Conservation (phyloP, 2,888 invertebrate genomes). For the Noctua janthe region DNA sequence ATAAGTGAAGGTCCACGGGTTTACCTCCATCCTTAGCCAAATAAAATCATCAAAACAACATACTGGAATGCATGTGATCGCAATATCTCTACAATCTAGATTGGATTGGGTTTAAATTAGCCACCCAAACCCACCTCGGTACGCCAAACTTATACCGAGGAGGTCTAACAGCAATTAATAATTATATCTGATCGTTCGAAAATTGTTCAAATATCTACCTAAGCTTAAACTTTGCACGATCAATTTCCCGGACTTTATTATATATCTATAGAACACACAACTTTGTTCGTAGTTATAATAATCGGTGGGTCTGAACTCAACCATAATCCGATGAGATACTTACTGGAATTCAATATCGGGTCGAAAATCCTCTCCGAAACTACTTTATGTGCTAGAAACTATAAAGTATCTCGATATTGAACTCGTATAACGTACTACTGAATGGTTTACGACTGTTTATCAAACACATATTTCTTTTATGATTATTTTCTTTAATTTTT, state of each 20-base stretch:
- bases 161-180: conserved; percentile 31
- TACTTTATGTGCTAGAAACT: conserved; percentile 2
- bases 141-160: conserved; percentile 2
- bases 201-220: conserved; percentile 13
- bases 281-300: conserved; percentile 26
- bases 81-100: conserved; percentile 3
- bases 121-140: background rate
- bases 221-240: conserved; percentile 32
- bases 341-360: conserved; percentile 38
- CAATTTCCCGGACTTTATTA: conserved; percentile 24
- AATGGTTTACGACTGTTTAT: conserved; percentile 23
- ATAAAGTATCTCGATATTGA: conserved; percentile 34
- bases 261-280: conserved; percentile 20
- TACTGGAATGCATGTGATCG: background rate
- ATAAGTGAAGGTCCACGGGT: background rate
- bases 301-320: background rate
- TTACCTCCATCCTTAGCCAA: background rate
- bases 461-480: conserved; percentile 17
- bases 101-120: background rate
- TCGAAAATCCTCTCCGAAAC: conserved; percentile 27
- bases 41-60: background rate
- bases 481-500: conserved; percentile 11
- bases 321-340: conserved; percentile 14
- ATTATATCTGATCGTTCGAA: conserved; percentile 34
- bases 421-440: background rate